Evolutionary conservation across 2,888 invertebrate species (phyloP), one percentile per base, ranked within the genome.

Genomic region (Zygogramma bicolorata): DNA sequence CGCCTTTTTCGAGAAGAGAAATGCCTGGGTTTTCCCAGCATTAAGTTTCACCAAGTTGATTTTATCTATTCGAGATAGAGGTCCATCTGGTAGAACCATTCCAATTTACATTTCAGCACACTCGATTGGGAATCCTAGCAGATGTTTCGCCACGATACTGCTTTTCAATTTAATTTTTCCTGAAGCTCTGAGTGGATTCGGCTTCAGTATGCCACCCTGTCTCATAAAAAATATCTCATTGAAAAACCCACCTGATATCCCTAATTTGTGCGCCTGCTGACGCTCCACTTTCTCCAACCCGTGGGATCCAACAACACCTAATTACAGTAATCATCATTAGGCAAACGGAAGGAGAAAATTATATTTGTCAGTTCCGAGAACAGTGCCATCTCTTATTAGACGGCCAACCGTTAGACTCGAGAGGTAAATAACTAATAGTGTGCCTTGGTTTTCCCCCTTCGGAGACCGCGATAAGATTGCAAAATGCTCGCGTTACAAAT

Each of bases 401-500:
- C 38, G 22, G 25, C 38, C 61, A 40, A 61, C 20, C 40, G 22
- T 61, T 22, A 40, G n/a, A 15, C 38, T 31, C 13, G 20, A 0
- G 76, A 80, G 77, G 80, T 81, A 81, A 81, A 79, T 81, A 81
- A 81, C 79, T 79, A 80, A 80, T 80, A 82, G 79, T 78, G 78
- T 71, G 66, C 76, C 76, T 70, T 68, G 76, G 68, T 75, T 74
- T 81, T 70, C 67, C 38, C 76, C 76, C 10, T 75, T 69, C 74
- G 65, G 78, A 78, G 78, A 79, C 78, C 75, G 70, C 76, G 79
- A 80, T 83, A 84, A 83, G 81, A 83, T 83, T 83, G 82, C 83
- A 80, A 81, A 82, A 81, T 78, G 79, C 80, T 83, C 82, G 80
- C 77, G 83, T 85, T 84, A 85, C 85, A 86, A 85, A 85, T 85